Evolutionary conservation across 2,888 invertebrate species (phyloP).

Genomic region (Desoria tigrina): DNA sequence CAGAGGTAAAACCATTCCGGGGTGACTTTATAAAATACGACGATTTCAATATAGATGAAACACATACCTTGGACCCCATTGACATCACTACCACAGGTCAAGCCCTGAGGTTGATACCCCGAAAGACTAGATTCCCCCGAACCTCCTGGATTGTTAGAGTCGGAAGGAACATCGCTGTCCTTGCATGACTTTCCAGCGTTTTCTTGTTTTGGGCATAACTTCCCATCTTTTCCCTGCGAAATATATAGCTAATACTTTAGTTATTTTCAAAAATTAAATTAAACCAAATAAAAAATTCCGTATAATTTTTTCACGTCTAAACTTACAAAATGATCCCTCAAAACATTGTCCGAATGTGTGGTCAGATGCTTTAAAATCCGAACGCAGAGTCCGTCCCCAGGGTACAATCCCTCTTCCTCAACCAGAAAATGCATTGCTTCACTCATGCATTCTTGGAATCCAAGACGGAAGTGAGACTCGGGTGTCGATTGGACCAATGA

Average conservation of each 20-base stretch:
- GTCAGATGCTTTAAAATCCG: slow-evolving; percentile 80
- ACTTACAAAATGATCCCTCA: slow-evolving; percentile 26
- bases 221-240: slow-evolving; percentile 15
- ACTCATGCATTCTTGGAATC: slow-evolving; percentile 87
- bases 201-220: slow-evolving; percentile 8
- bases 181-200: background rate
- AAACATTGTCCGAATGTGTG: slow-evolving; percentile 71
- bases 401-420: slow-evolving; percentile 71
- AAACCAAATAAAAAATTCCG: background rate
- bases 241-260: background rate
- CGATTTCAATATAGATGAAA: no score
- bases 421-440: slow-evolving; percentile 87
- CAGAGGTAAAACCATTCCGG: no score
- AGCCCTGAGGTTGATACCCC: slow-evolving; percentile 45
- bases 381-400: slow-evolving; percentile 77
- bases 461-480: slow-evolving; percentile 70
- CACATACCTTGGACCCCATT: slow-evolving; percentile 47
- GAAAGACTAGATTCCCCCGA: slow-evolving; percentile 38
- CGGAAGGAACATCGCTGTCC: background rate
- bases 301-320: background rate
- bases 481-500: slow-evolving; percentile 50
- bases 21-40: no score
- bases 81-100: slow-evolving; percentile 46
- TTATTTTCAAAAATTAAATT: background rate
- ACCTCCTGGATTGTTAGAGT: background rate